Evolutionary conservation across 2,113 vertebrate species (phyloP).

Genomic region (Ginglymostoma cirratum): DNA sequence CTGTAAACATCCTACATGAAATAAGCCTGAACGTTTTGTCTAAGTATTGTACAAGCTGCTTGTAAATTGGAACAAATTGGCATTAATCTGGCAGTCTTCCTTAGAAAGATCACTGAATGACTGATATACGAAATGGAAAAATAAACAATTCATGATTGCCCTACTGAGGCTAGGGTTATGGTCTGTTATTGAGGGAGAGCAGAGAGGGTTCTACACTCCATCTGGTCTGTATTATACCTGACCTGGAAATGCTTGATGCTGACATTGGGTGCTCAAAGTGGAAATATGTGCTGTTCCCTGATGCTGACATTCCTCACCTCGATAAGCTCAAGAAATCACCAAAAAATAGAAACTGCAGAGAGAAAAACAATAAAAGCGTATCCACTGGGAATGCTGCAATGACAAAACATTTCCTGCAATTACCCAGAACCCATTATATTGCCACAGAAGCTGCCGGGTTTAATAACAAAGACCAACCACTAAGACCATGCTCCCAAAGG

Average conservation of each 20-base stretch:
- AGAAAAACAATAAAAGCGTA: slow-evolving; percentile 31
- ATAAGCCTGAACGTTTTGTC: background rate
- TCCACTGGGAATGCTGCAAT: background rate
- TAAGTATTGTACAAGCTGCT: background rate
- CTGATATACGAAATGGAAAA: slow-evolving; percentile 4
- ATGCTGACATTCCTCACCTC: slow-evolving; percentile 32
- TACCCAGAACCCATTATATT: slow-evolving; percentile 10
- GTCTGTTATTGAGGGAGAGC: slow-evolving; percentile 7
- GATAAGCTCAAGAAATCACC: slow-evolving; percentile 20
- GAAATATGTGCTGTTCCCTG: slow-evolving; percentile 18
- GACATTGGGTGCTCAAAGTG: slow-evolving; percentile 21
- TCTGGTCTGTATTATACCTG: slow-evolving; percentile 27
- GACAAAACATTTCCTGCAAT: slow-evolving; percentile 30
- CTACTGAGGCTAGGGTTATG: slow-evolving; percentile 3
- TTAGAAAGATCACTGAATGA: background rate
- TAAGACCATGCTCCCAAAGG: slow-evolving; percentile 2
- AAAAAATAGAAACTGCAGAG: slow-evolving; percentile 29
- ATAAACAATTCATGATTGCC: background rate
- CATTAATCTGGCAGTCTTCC: slow-evolving; percentile 20
- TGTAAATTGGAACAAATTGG: slow-evolving; percentile 30
- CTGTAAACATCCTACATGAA: background rate
- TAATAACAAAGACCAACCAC: slow-evolving; percentile 26
- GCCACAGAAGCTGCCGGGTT: background rate
- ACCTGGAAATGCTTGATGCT: slow-evolving; percentile 21
- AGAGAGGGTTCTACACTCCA: background rate